Evolutionary conservation across 2,797 vertebrate genomes (phyloP).

Genomic region (Antennarius maculatus): DNA sequence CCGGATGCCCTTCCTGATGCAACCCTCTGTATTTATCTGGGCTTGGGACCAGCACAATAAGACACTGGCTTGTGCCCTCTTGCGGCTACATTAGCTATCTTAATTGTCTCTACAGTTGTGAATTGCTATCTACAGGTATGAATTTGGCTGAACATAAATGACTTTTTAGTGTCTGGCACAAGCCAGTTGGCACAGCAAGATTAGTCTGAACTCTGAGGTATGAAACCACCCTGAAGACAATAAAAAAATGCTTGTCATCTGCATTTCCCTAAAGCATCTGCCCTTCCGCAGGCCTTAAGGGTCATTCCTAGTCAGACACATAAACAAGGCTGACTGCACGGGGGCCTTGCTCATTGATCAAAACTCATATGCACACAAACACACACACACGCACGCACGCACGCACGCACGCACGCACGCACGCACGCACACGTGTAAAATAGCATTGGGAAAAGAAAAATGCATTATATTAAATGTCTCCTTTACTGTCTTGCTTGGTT

Average conservation of each 20-base stretch:
- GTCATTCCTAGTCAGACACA: constrained; percentile 63
- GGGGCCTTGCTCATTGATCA: constrained; percentile 60
- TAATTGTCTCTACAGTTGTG: constrained; percentile 28
- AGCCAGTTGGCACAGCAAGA: constrained; percentile 26
- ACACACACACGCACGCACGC: neutral
- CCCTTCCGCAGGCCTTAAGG: constrained; percentile 59
- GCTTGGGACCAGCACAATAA: too few relatives aligned
- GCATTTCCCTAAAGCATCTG: constrained; percentile 44
- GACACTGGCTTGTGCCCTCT: too few relatives aligned
- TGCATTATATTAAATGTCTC: constrained; percentile 35
- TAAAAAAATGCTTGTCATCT: neutral
- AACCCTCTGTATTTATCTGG: too few relatives aligned
- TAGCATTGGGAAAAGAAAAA: constrained; percentile 32
- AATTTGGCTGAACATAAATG: constrained; percentile 32
- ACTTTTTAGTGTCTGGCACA: constrained; percentile 8
- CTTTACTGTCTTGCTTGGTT: constrained; percentile 18
- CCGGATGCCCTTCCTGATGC: too few relatives aligned
- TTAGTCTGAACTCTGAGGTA: constrained; percentile 32
- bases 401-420: too few relatives aligned
- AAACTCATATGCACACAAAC: constrained; percentile 40
- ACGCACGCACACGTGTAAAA: neutral
- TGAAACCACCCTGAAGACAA: constrained; percentile 23
- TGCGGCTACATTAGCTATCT: too few relatives aligned
- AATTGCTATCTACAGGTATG: neutral
- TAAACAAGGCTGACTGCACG: constrained; percentile 63